Evolutionary conservation across 2,888 invertebrate genomes (phyloP).

Genomic region (Sinelater perroti): DNA sequence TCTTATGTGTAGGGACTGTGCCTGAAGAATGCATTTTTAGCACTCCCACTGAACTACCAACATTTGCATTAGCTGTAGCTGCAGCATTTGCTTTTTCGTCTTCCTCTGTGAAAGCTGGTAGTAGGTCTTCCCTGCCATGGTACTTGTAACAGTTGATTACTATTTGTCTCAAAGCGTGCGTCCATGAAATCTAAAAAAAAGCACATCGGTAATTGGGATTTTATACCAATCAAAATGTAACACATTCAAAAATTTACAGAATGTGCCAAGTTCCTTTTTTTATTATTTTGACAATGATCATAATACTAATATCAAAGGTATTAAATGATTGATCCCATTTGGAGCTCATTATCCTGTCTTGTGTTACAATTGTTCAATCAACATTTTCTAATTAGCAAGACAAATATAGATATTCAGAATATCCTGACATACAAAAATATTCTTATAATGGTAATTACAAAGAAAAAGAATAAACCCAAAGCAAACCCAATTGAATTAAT

Average conservation of each 20-base stretch:
- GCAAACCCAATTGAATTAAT: too few relatives aligned
- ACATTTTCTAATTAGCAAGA: too few relatives aligned
- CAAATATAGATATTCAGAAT: too few relatives aligned
- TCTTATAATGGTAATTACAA: too few relatives aligned
- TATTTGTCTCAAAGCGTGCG: constrained; percentile 94
- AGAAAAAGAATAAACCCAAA: too few relatives aligned
- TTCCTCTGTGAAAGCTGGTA: constrained; percentile 93
- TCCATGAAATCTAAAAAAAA: constrained; percentile 89
- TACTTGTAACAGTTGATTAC: constrained; percentile 98
- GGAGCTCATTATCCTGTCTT: too few relatives aligned
- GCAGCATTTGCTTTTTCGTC: constrained; percentile 79
- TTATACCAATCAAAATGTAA: constrained; percentile 1
- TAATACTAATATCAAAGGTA: too few relatives aligned
- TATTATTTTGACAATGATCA: neutral
- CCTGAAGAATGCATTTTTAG: constrained; percentile 62
- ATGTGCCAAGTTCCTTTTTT: too few relatives aligned
- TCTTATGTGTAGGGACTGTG: constrained; percentile 61
- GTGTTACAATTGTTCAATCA: too few relatives aligned
- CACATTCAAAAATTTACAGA: too few relatives aligned
- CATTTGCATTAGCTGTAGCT: constrained; percentile 64
- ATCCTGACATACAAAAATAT: too few relatives aligned
- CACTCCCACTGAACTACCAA: constrained; percentile 63
- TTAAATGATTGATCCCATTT: too few relatives aligned
- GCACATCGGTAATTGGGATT: neutral
- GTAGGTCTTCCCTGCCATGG: constrained; percentile 93